Base-by-base conservation (phyloP, 2,113 vertebrate species). In the Psilopsiagon aurifrons region DNA sequence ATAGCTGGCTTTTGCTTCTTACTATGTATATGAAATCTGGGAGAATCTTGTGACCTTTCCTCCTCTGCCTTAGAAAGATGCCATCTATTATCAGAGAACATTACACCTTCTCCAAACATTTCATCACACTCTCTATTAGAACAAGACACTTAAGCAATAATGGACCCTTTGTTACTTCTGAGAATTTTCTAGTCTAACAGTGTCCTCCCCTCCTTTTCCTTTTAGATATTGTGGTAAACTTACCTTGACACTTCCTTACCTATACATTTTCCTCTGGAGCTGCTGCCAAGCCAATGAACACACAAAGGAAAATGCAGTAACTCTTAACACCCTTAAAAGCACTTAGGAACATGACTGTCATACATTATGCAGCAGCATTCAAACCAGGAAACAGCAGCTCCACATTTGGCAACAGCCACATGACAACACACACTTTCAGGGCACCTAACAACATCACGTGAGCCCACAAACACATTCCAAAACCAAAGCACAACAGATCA, bases 291-390 rank as follows among this genome's bases (percentile, higher is more conserved):
- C 25, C 52, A 70, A 76, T 9, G 3, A 66, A 78, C 9, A 29
- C 18, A 29, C 0, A 27, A 0, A 54, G 16, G 37, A 92, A 83
- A 86, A 79, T 33, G 4, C 47, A 88, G 11, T 31, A 67, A 68
- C 31, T 44, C 24, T 47, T 47, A 75, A 75, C 24, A 54, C 28
- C 2, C 39, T 79, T 37, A 76, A 54, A 46, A 54, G 57, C 31
- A 80, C 13, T 25, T 55, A 46, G 9, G 28, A 75, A 33, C 31
- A 44, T 25, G 33, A 43, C 10, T 1, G 0, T 35, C 31, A 3
- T 9, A 29, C 52, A 7, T 51, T 44, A 31, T 1, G 2, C 10
- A 51, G 64, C 13, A 49, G 22, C 0, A 0, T 31, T 69, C 71
- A 69, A 76, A 51, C 0, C 0, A 64, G 31, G 19, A 37, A 71